phyloP scores from a whole-genome alignment of 2,888 invertebrate species.

The Palloptera scutellata region DNA sequence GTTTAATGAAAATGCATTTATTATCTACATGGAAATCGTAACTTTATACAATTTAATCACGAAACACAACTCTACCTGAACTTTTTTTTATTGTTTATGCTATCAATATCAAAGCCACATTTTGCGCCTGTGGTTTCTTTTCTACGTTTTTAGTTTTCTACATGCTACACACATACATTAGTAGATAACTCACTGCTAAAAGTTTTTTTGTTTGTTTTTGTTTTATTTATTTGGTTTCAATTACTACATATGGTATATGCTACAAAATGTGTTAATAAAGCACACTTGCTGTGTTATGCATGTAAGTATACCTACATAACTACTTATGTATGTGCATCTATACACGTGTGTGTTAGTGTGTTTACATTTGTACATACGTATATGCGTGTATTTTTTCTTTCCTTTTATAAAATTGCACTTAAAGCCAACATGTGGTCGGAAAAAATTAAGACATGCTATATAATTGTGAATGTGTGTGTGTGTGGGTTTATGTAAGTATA shows the following conservation, averaged over 20 bases:
- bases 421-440: conserved; percentile 6
- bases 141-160: no score
- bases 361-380: not conserved
- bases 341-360: not conserved
- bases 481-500: conserved; percentile 8
- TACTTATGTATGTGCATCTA: not conserved
- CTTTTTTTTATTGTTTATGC: not conserved
- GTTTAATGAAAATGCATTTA: no score
- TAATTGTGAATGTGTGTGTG: conserved; percentile 1
- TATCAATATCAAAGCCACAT: conserved; percentile 27
- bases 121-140: conserved; percentile 28
- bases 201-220: no score
- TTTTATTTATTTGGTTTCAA: no score
- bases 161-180: no score
- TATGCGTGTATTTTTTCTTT: conserved; percentile 9
- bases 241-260: not conserved
- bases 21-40: no score
- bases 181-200: no score
- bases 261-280: conserved; percentile 37
- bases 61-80: no score
- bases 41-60: no score
- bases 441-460: conserved; percentile 14
- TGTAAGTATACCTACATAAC: not conserved
- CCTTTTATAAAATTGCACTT: conserved; percentile 8
- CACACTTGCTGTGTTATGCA: conserved; percentile 50